These are phyloP conservation scores for Sardina pilchardus DNA, from an alignment of 2,113 vertebrate species.

Conservation along the genomic window DNA sequence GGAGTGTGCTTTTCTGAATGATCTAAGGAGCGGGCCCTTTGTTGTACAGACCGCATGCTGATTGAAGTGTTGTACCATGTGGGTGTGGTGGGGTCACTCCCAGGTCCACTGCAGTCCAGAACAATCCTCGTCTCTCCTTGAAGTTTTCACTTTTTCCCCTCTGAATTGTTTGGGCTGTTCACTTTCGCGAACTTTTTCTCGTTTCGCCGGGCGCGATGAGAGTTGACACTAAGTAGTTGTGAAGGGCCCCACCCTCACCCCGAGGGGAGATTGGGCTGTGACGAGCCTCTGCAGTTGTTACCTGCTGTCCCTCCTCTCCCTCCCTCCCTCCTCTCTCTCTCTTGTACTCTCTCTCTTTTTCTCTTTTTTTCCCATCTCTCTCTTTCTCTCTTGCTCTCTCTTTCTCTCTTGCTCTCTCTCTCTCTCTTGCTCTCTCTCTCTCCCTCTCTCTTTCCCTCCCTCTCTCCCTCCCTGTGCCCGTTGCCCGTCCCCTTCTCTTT, in stretches of 20 bases:
- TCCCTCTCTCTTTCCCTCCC: background rate
- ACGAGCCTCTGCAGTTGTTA: background rate
- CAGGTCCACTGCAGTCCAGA: background rate
- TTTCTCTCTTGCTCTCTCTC: background rate
- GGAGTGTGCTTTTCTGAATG: background rate
- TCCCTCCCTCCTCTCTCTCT: background rate
- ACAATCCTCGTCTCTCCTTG: background rate
- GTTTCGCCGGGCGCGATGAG: background rate
- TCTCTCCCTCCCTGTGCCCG: background rate
- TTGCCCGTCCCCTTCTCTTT: background rate
- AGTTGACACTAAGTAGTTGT: background rate
- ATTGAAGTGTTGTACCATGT: background rate
- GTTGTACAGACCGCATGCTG: background rate
- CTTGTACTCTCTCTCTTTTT: too few species aligned
- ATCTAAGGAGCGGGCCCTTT: background rate
- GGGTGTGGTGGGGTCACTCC: background rate
- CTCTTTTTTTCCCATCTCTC: too few species aligned
- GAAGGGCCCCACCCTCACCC: background rate
- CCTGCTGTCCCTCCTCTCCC: background rate
- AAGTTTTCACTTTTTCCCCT: background rate
- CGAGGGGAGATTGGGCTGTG: background rate
- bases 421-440: background rate
- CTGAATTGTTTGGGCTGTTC: background rate
- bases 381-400: background rate
- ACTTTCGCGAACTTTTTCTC: background rate